Conservation (phyloP, 2,888 invertebrate genomes). For the Noctua fimbriata region DNA sequence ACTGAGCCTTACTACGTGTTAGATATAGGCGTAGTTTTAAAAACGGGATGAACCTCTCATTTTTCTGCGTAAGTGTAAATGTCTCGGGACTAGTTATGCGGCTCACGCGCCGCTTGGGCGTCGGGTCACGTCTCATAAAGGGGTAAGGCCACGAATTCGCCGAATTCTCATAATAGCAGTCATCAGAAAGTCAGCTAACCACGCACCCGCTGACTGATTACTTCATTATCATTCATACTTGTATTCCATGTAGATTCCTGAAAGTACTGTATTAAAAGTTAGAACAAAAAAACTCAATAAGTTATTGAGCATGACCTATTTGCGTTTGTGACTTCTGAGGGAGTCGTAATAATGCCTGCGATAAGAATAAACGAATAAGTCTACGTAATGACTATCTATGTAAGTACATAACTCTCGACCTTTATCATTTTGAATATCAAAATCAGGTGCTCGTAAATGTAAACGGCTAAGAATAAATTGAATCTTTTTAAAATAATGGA, state of each 20-base stretch:
- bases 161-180: conserved; percentile 83
- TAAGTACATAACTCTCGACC: conserved; percentile 44
- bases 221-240: conserved; percentile 76
- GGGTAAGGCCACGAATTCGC: conserved; percentile 84
- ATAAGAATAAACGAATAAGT: conserved; percentile 59
- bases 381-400: conserved; percentile 45
- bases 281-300: conserved; percentile 26
- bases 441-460: conserved; percentile 51
- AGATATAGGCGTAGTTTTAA: conserved; percentile 47
- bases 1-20: conserved; percentile 12
- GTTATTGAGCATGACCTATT: conserved; percentile 34
- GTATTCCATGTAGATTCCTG: conserved; percentile 50
- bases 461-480: conserved; percentile 58
- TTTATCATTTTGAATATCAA: conserved; percentile 59
- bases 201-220: conserved; percentile 70
- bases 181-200: conserved; percentile 77
- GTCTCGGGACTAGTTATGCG: conserved; percentile 70
- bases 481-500: conserved; percentile 58
- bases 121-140: conserved; percentile 84
- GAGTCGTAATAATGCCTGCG: conserved; percentile 32
- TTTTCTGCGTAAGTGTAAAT: conserved; percentile 67
- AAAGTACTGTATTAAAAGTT: conserved; percentile 22
- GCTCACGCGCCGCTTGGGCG: conserved; percentile 74
- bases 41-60: conserved; percentile 54
- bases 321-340: conserved; percentile 46